Evolutionary conservation across 2,113 vertebrate genomes (phyloP).

Genomic region (Forbesichthys agassizii): DNA sequence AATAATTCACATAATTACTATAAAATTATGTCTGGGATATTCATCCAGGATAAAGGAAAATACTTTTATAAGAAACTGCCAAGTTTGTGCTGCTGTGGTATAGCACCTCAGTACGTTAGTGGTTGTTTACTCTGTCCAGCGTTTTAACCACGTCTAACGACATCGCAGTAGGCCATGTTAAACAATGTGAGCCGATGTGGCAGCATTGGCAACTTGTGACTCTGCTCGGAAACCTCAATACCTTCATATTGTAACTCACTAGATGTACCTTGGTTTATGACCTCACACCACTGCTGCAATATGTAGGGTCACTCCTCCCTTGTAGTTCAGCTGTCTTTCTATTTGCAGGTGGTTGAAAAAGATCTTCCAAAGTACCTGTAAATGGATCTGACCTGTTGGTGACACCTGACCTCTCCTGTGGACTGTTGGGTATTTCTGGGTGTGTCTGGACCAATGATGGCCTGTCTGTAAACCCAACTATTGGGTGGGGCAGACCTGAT

Average conservation of each 20-base stretch:
- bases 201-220: too few relatives aligned
- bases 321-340: background rate
- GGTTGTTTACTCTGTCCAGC: too few relatives aligned
- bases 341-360: conserved; percentile 86
- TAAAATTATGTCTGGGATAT: too few relatives aligned
- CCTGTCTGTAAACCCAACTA: conserved; percentile 82
- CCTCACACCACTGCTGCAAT: background rate
- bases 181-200: too few relatives aligned
- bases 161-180: too few relatives aligned
- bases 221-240: background rate
- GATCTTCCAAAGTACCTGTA: conserved; percentile 87
- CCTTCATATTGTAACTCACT: background rate
- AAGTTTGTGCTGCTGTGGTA: background rate
- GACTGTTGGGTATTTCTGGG: conserved; percentile 36
- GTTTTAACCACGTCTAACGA: too few relatives aligned
- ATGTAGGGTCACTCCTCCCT: background rate
- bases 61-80: background rate
- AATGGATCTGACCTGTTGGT: background rate
- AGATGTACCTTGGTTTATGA: background rate
- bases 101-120: background rate
- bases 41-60: too few relatives aligned
- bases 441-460: conserved; percentile 82
- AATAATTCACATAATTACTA: too few relatives aligned
- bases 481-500: conserved; percentile 83
- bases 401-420: conserved; percentile 21